Percentiles rank a stretch among this genome's conserved stretches.
phyloP scores from a whole-genome alignment of 2,113 vertebrate genomes.

The Mugil cephalus region DNA sequence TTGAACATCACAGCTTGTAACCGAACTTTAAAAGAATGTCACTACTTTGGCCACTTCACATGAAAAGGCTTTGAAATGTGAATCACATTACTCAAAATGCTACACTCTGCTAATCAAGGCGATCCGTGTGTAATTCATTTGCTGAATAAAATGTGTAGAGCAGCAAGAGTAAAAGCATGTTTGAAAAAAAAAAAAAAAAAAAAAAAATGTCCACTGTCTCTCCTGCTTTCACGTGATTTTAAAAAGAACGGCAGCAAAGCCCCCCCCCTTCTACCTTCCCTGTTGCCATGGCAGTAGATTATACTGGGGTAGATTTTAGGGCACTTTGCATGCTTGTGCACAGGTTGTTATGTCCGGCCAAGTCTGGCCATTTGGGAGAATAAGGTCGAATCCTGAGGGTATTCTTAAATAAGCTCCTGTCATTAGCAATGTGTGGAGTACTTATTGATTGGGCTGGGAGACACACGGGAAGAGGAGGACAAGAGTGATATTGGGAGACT shows the following conservation, averaged over 20 bases:
- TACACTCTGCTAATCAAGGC: constrained; percentile 11
- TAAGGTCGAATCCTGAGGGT: constrained; percentile 62
- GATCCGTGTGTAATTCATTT: constrained; percentile 13
- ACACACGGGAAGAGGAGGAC: constrained; percentile 18
- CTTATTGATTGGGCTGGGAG: constrained; percentile 73
- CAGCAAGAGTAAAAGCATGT: not conserved
- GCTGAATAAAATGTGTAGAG: constrained; percentile 23
- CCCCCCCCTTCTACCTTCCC: constrained; percentile 12
- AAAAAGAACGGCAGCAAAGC: constrained; percentile 26
- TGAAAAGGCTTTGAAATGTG: constrained; percentile 15
- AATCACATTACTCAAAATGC: constrained; percentile 13
- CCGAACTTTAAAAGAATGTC: constrained; percentile 25
- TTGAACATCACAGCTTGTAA: not conserved
- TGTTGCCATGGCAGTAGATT: constrained; percentile 74
- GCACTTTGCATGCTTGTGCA: constrained; percentile 72
- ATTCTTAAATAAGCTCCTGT: constrained; percentile 74
- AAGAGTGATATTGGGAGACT: constrained; percentile 20
- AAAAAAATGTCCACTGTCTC: not conserved
- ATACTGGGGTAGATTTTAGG: constrained; percentile 46
- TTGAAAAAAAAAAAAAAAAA: not conserved
- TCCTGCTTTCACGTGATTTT: constrained; percentile 22
- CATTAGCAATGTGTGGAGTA: constrained; percentile 70
- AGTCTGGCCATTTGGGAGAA: constrained; percentile 58
- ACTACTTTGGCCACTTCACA: not conserved
- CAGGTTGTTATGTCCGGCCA: constrained; percentile 68